Conservation (phyloP, 1,140 invertebrate genomes). For the Limonius californicus region DNA sequence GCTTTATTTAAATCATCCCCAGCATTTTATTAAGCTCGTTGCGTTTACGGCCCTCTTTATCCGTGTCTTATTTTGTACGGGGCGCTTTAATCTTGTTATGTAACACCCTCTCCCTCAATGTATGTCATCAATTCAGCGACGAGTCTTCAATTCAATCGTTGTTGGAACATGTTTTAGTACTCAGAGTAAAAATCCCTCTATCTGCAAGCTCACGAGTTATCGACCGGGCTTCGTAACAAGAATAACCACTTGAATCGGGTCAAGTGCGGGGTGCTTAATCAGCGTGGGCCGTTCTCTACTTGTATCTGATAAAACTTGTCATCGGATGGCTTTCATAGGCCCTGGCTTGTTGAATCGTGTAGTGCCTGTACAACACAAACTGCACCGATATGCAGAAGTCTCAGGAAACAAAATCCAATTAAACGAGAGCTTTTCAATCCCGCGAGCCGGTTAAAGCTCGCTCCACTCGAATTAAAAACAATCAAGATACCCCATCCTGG, state of each 20-base stretch:
- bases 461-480: not conserved
- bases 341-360: too few relatives aligned
- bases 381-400: not conserved
- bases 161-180: conserved; percentile 26
- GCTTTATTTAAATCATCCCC: conserved; percentile 17
- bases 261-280: conserved; percentile 20
- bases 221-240: conserved; percentile 22
- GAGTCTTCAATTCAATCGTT: conserved; percentile 22
- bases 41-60: not conserved
- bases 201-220: conserved; percentile 22
- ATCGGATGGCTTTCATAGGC: not conserved
- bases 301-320: not conserved
- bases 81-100: conserved; percentile 1
- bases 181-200: conserved; percentile 22
- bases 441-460: too few relatives aligned
- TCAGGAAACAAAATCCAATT: not conserved
- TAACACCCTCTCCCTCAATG: not conserved
- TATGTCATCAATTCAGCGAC: not conserved
- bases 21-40: conserved; percentile 10
- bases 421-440: not conserved
- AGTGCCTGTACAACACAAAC: conserved; percentile 2
- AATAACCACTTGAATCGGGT: conserved; percentile 27
- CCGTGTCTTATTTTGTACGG: not conserved
- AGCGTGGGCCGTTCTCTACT: not conserved
- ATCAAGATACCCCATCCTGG: not conserved